Conservation (phyloP, 1,140 invertebrate species). For the Drosophila sproati region DNA sequence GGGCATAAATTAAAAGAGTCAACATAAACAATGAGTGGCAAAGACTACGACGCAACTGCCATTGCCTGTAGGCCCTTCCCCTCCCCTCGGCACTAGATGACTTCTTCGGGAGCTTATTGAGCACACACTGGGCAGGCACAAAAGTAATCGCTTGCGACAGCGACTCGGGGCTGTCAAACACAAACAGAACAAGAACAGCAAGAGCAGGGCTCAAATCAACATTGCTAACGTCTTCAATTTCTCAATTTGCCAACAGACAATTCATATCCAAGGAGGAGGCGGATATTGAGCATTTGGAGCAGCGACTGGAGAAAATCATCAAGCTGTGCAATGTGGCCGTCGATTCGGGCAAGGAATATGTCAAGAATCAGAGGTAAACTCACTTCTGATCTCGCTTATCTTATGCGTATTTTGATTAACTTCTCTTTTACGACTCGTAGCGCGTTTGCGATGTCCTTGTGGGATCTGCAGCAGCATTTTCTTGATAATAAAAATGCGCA, state of each 20-base stretch:
- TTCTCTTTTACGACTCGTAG: conserved; percentile 84
- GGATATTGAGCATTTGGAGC: conserved; percentile 93
- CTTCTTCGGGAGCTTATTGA: conserved; percentile 50
- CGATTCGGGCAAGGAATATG: conserved; percentile 94
- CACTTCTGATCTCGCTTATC: conserved; percentile 13
- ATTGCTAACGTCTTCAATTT: conserved; percentile 66
- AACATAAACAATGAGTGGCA: conserved; percentile 57
- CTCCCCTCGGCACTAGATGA: conserved; percentile 3
- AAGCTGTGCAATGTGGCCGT: conserved; percentile 94
- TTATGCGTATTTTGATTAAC: conserved; percentile 49
- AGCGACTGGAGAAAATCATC: conserved; percentile 94
- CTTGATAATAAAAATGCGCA: conserved; percentile 87
- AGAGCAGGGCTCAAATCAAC: neutral
- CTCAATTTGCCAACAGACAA: conserved; percentile 86
- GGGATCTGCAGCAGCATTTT: conserved; percentile 93
- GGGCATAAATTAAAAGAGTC: conserved; percentile 70
- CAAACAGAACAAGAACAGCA: neutral
- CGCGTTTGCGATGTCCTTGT: conserved; percentile 92
- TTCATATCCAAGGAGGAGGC: conserved; percentile 93
- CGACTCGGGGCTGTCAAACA: conserved; percentile 22
- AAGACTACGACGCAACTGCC: conserved; percentile 23
- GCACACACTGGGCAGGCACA: conserved; percentile 27
- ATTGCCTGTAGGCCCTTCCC: neutral
- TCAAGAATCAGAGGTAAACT: conserved; percentile 92
- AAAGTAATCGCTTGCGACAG: conserved; percentile 50